phyloP scores from a whole-genome alignment of 2,797 vertebrate genomes.

The Emydoidea blandingii region DNA sequence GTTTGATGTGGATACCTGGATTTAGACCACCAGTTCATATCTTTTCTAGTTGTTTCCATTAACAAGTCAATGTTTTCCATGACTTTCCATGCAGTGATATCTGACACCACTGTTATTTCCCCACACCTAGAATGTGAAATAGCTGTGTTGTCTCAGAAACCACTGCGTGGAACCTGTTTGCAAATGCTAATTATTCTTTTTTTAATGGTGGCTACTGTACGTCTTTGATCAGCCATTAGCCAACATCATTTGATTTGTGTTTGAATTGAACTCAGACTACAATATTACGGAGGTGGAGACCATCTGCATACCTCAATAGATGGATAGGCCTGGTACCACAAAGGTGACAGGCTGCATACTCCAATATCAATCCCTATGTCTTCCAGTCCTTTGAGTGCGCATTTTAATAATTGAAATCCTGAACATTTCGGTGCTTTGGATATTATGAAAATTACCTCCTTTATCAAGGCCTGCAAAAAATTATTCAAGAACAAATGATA shows the following conservation, averaged over 20 bases:
- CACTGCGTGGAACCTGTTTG: constrained; percentile 5
- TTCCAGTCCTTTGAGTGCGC: constrained; percentile 50
- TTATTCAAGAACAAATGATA: constrained; percentile 64
- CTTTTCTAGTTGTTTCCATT: neutral
- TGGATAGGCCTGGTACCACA: constrained; percentile 10
- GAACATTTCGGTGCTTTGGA: constrained; percentile 53
- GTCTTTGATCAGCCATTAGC: constrained; percentile 33
- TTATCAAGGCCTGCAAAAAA: constrained; percentile 59
- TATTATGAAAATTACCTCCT: constrained; percentile 76
- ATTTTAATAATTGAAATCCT: constrained; percentile 72
- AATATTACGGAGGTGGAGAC: neutral
- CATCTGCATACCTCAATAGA: constrained; percentile 26
- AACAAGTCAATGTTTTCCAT: neutral
- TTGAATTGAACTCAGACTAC: constrained; percentile 46
- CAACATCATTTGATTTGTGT: constrained; percentile 57
- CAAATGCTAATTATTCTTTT: constrained; percentile 53
- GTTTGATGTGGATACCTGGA: neutral
- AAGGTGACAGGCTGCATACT: constrained; percentile 58
- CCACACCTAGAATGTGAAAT: accelerated
- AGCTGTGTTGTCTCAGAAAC: constrained; percentile 33
- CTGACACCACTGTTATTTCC: neutral
- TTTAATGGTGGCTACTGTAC: constrained; percentile 39
- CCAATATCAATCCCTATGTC: constrained; percentile 37
- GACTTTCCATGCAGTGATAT: neutral
- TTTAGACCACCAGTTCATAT: neutral